Base-by-base conservation (phyloP, 2,888 invertebrate species). In the Hirudinaria manillensis region DNA sequence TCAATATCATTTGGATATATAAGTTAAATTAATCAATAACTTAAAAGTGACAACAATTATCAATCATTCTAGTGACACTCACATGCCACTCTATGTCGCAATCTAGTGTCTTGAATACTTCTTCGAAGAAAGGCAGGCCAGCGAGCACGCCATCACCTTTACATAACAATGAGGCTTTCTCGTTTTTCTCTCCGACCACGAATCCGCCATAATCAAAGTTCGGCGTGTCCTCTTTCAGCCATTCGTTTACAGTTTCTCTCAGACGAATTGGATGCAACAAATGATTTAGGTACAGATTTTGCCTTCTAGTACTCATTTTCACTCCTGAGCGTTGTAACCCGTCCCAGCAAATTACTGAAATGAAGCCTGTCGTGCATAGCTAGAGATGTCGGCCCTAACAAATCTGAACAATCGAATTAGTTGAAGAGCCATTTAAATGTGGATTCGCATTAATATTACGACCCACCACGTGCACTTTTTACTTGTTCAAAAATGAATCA, bases 41-140 rank as follows among this genome's bases (percentile, higher is more conserved):
- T 16, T 7, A 2, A 61, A 27, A 61, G 4, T 29, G 24, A 61
- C 10, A 61, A 27, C 13, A 24, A 27, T 53, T 53, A 53, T 53
- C 21, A 53, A 21, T n/a, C n/a, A 53, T 24, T 56, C 13, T 24
- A 56, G 21, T 61, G 24, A 29, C 21, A 56, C 73, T 65, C 2
- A 73, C 80, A 53, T 80, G 76, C 86, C 86, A 86, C 16, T 80
- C 76, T 7, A 85, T 82, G 7, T 65, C 72, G 76, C 86, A 84
- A 34, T 82, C 83, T 21, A 86, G 77, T 78, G 84, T 84, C 66
- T 81, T 77, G 76, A 86, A 86, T 0, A 87, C 78, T 13, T 85
- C 85, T 75, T 86, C 82, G 65, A 85, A 82, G 78, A 87, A 87
- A 0, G 86, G 86, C 55, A 80, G 77, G 0, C 86, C 86, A 1